A percentile compares a stretch with the other conserved stretches of the same genome.
These are phyloP conservation scores for Tachina grossa DNA, from an alignment of 2,888 invertebrate genomes.

Conservation along the genomic window DNA sequence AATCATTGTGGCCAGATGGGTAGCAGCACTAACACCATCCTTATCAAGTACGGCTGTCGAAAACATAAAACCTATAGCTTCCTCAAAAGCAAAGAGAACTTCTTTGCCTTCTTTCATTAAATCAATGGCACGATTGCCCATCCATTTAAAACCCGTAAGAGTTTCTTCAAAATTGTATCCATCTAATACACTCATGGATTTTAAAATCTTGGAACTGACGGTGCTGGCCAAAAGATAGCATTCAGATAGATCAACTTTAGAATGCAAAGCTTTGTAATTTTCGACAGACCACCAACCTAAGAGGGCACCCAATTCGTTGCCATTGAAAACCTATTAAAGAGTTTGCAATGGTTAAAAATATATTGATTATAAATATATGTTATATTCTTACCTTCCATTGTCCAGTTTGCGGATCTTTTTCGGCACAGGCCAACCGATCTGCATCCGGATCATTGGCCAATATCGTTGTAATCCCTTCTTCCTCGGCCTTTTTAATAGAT, in stretches of 20 bases:
- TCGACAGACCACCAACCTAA: constrained; percentile 96
- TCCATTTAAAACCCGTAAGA: constrained; percentile 99
- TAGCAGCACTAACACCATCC: constrained; percentile 96
- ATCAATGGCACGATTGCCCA: constrained; percentile 93
- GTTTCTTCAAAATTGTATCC: constrained; percentile 93
- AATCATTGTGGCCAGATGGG: constrained; percentile 89
- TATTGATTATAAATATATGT: not conserved
- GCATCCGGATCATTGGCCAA: constrained; percentile 99
- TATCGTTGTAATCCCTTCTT: constrained; percentile 88
- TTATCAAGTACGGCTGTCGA: constrained; percentile 95
- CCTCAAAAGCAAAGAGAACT: constrained; percentile 97
- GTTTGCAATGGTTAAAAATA: not conserved
- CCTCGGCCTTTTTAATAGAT: constrained; percentile 90
- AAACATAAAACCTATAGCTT: constrained; percentile 99
- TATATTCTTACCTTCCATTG: constrained; percentile 75
- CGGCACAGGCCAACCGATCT: constrained; percentile 96
- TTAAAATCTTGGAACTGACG: constrained; percentile 97
- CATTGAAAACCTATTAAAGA: constrained; percentile 86
- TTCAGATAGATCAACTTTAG: constrained; percentile 84
- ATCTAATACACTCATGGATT: constrained; percentile 90
- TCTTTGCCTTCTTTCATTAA: constrained; percentile 88
- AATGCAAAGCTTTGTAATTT: constrained; percentile 84
- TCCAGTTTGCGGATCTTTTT: constrained; percentile 85
- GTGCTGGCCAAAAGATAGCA: constrained; percentile 95
- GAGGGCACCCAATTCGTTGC: constrained; percentile 97